Conservation (phyloP, 2,797 vertebrate species). For the Diplodus sargus region DNA sequence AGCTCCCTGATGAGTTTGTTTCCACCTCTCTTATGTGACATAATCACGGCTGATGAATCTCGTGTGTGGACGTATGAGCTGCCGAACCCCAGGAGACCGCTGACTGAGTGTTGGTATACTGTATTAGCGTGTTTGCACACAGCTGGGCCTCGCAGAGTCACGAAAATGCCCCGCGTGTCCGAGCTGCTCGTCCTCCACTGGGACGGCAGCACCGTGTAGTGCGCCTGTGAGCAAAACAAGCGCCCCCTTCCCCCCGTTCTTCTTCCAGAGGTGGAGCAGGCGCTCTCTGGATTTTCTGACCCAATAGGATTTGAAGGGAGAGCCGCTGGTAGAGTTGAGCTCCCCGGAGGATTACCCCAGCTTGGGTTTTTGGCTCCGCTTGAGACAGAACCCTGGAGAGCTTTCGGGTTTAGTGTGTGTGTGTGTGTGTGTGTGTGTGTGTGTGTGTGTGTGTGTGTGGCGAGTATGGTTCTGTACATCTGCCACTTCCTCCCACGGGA, state of each 20-base stretch:
- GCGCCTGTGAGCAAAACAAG: conserved; percentile 46
- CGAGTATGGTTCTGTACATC: conserved; percentile 56
- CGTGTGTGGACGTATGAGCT: conserved; percentile 12
- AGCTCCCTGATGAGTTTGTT: conserved; percentile 17
- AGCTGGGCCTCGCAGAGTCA: conserved; percentile 49
- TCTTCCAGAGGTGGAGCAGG: conserved; percentile 33
- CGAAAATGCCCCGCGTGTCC: conserved; percentile 2
- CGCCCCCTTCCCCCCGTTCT: background rate
- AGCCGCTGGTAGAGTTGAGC: conserved; percentile 66
- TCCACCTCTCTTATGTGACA: background rate
- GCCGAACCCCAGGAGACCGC: background rate
- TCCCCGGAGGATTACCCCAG: conserved; percentile 69
- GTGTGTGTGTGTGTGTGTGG: conserved; percentile 33
- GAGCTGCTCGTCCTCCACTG: conserved; percentile 21
- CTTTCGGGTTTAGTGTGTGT: conserved; percentile 46
- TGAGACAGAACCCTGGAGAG: conserved; percentile 71
- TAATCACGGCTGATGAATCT: conserved; percentile 15
- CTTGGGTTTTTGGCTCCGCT: conserved; percentile 72
- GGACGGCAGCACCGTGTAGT: conserved; percentile 19
- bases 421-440: conserved; percentile 13
- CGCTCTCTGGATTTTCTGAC: conserved; percentile 62
- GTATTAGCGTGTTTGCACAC: conserved; percentile 17
- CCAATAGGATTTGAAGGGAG: conserved; percentile 68
- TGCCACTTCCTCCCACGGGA: conserved; percentile 62
- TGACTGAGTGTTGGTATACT: background rate